Percentiles rank a stretch among this genome's conserved stretches.
Conservation (phyloP, 2,113 vertebrate genomes). For the Echinops telfairi region DNA sequence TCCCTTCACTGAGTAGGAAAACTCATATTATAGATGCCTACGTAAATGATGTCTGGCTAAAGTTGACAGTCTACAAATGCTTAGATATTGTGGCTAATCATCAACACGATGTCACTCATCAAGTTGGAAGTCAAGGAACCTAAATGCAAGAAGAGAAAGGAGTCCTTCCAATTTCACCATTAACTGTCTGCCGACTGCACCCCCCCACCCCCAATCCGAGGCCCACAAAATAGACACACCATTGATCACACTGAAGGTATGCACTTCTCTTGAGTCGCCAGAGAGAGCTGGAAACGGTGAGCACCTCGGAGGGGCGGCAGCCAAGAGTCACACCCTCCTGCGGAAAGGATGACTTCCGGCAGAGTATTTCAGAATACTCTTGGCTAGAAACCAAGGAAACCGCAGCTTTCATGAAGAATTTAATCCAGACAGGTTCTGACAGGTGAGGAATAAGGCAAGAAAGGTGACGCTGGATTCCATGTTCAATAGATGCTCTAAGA, state of each 20-base stretch:
- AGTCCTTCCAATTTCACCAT: constrained; percentile 19
- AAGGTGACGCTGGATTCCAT: neutral
- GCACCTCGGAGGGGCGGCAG: no score
- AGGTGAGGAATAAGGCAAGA: neutral
- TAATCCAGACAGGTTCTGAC: neutral
- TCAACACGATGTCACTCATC: neutral
- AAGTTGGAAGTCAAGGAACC: neutral
- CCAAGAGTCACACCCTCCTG: neutral
- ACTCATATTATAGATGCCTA: neutral
- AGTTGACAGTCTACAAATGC: neutral
- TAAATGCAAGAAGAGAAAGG: constrained; percentile 39
- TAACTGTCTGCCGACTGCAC: constrained; percentile 1
- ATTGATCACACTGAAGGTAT: neutral
- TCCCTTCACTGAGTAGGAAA: neutral
- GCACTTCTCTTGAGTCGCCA: neutral
- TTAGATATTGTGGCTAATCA: constrained; percentile 24
- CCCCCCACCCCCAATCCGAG: neutral
- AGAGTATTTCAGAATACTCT: constrained; percentile 25
- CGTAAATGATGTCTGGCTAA: neutral
- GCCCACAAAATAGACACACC: neutral
- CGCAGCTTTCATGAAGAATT: neutral
- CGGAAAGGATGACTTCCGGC: neutral
- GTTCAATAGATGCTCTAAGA: neutral
- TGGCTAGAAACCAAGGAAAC: neutral
- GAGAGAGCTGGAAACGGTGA: neutral